Base-by-base conservation (phyloP, 2,797 vertebrate species). In the Sphaeramia orbicularis region DNA sequence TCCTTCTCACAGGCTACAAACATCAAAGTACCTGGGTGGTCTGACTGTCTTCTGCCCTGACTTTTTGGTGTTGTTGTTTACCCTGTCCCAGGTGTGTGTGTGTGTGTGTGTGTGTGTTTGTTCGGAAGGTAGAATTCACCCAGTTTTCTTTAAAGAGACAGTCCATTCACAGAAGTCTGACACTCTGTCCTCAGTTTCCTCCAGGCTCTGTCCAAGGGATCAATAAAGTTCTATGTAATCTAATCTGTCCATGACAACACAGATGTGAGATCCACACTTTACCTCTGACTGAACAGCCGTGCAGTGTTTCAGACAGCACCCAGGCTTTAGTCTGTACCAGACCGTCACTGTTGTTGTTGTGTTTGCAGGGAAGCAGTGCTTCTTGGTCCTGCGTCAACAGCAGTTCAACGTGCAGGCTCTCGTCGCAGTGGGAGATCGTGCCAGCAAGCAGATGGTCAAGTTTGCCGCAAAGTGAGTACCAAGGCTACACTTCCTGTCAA, bases 401-500 rank as follows among this genome's bases (percentile, higher is more conserved):
- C 97, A 99, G 94, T 98, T 96, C 92, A 97, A 97, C 76, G 94
- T 98, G 88, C 98, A 99, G 91, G 97, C 96, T 44, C 95, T 98
- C 71, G 96, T 98, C 87, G 96, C 97, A n/a, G 97, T 99, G 94
- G 97, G 98, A 94, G 96, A 97, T 82, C 95, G 94, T 93, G 96
- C 97, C 76, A 99, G 97, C 96, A 99, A 98, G 95, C 98, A 99
- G 97, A 99, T 99, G 98, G 98, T 99, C 95, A 99, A 98, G 95
- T 99, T 99, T 94, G 95, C 96, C 74, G 97, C 97, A 94, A 98
- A 98, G 98, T 98, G 95, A 99, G 97, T 97, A 95, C 93, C 80
- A 16, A 93, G 94, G 95, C 94, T 89, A 94, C 87, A 92, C 78
- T 93, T 98, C 97, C 97, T 98, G 96, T 95, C 93, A 37, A 91